Conservation (phyloP, 2,888 invertebrate species). For the Ormyrus pomaceus region DNA sequence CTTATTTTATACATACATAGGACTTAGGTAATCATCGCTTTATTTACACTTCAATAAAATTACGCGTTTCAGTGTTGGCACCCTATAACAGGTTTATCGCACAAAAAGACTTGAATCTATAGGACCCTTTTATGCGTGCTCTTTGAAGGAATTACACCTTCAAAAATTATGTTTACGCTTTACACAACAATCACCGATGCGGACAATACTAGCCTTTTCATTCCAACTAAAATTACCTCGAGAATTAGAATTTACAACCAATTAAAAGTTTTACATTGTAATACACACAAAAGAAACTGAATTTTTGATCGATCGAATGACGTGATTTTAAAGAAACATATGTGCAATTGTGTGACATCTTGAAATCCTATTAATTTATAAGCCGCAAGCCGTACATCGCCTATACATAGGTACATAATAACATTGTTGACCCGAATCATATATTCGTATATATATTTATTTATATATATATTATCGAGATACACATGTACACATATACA, state of each 20-base stretch:
- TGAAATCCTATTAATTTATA: conserved; percentile 45
- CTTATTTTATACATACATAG: conserved; percentile 52
- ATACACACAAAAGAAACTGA: no score
- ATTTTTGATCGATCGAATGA: no score
- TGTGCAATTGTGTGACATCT: conserved; percentile 12
- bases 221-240: conserved; percentile 27
- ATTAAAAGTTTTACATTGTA: no score
- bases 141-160: conserved; percentile 47
- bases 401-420: conserved; percentile 39
- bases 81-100: conserved; percentile 55
- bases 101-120: conserved; percentile 55
- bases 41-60: conserved; percentile 57
- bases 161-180: conserved; percentile 47
- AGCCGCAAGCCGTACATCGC: conserved; percentile 46
- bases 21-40: conserved; percentile 52
- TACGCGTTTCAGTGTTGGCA: conserved; percentile 56
- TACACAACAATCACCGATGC: conserved; percentile 49
- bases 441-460: conserved; percentile 6
- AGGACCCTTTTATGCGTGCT: conserved; percentile 58
- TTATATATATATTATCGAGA: conserved; percentile 31
- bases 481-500: conserved; percentile 51
- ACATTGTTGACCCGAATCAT: conserved; percentile 36
- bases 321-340: no score
- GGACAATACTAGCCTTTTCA: conserved; percentile 34
- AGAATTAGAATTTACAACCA: not conserved